Percentiles rank a stretch among this genome's conserved stretches.
Evolutionary conservation across 1,140 invertebrate genomes (phyloP).

Genomic region (Drosophila obscura): DNA sequence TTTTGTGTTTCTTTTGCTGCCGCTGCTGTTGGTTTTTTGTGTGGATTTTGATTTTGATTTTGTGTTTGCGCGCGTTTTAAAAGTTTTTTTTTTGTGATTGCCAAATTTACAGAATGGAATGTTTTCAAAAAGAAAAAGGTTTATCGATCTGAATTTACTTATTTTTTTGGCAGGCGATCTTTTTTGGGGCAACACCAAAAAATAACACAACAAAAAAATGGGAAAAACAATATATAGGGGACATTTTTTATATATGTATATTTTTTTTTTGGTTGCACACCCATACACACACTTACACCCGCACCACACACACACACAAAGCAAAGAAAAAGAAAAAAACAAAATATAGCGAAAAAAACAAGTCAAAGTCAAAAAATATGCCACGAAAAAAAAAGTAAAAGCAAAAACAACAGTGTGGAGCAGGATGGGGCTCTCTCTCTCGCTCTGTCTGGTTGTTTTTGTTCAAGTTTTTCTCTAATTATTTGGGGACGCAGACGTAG

Average conservation of each 20-base stretch:
- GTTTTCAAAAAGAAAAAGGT: slow-evolving; percentile 13
- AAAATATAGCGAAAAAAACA: slow-evolving; percentile 31
- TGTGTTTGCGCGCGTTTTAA: slow-evolving; percentile 33
- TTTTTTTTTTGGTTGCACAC: slow-evolving; percentile 17
- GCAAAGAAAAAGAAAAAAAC: slow-evolving; percentile 34
- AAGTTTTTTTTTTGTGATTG: slow-evolving; percentile 3
- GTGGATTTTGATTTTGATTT: slow-evolving; percentile 37
- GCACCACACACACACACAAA: neutral
- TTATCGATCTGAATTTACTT: slow-evolving; percentile 5
- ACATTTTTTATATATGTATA: slow-evolving; percentile 2
- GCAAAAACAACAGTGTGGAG: slow-evolving; percentile 29
- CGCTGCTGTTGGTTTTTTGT: slow-evolving; percentile 18
- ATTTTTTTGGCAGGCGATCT: slow-evolving; percentile 16
- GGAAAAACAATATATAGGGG: slow-evolving; percentile 8
- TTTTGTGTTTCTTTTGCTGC: slow-evolving; percentile 22
- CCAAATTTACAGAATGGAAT: slow-evolving; percentile 9
- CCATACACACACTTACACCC: neutral
- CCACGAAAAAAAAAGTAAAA: slow-evolving; percentile 60
- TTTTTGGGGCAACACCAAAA: slow-evolving; percentile 7
- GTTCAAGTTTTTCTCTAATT: too few species aligned
- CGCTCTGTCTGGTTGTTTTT: too few species aligned
- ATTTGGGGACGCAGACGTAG: too few species aligned
- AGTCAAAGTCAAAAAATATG: slow-evolving; percentile 59
- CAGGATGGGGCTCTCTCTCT: slow-evolving; percentile 5
- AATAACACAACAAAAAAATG: slow-evolving; percentile 41